Conservation (phyloP, 1,140 invertebrate genomes). For the Potamilus streckersoni region DNA sequence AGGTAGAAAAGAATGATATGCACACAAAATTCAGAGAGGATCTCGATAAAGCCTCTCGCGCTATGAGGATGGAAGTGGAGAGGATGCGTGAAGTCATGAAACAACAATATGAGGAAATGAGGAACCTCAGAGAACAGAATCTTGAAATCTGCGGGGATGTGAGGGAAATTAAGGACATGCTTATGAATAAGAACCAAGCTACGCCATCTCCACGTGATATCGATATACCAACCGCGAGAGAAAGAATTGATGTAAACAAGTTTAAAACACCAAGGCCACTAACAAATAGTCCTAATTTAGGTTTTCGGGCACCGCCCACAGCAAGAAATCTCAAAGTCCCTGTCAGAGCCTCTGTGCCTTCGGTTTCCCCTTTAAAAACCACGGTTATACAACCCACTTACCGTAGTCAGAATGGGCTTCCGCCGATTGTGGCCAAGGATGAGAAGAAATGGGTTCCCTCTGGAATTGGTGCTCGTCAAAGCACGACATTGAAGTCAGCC, state of each 20-base stretch:
- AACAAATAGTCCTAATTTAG: slow-evolving; percentile 23
- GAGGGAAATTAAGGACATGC: slow-evolving; percentile 49
- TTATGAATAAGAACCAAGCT: slow-evolving; percentile 33
- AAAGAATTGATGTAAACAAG: slow-evolving; percentile 29
- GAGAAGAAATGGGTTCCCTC: slow-evolving; percentile 21
- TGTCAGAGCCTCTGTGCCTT: slow-evolving; percentile 15
- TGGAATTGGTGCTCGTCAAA: neutral
- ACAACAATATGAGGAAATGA: slow-evolving; percentile 58
- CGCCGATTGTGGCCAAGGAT: slow-evolving; percentile 10
- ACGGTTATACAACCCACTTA: neutral
- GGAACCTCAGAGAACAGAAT: slow-evolving; percentile 51
- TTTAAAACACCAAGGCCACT: slow-evolving; percentile 20
- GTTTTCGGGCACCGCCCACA: slow-evolving; percentile 4
- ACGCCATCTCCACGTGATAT: slow-evolving; percentile 1
- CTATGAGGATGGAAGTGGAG: slow-evolving; percentile 58
- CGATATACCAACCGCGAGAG: slow-evolving; percentile 4
- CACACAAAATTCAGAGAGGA: slow-evolving; percentile 47
- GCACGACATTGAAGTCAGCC: too few species aligned
- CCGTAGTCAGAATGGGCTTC: slow-evolving; percentile 7
- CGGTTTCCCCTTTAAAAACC: slow-evolving; percentile 2
- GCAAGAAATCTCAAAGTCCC: slow-evolving; percentile 9
- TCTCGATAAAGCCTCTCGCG: slow-evolving; percentile 49
- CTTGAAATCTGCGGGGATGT: slow-evolving; percentile 53
- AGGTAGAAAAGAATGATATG: slow-evolving; percentile 43
- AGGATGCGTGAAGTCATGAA: slow-evolving; percentile 59